Evolutionary conservation across 2,888 invertebrate species (phyloP).

Genomic region (Rotaria macrura): DNA sequence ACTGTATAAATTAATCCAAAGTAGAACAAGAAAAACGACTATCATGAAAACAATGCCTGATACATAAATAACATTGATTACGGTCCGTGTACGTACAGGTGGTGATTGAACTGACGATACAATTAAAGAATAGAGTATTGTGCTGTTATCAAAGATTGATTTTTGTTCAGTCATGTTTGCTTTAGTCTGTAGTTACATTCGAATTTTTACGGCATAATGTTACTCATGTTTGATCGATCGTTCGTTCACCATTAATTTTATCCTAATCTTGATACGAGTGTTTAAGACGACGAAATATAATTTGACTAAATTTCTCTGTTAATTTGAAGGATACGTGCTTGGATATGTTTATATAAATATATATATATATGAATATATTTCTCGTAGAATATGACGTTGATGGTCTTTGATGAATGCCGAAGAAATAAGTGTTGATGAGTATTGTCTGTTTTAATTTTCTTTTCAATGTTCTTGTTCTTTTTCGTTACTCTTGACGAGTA

Average conservation of each 20-base stretch:
- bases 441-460: neutral
- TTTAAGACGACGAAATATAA: neutral
- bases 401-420: neutral
- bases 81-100: neutral
- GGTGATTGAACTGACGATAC: neutral
- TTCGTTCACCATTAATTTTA: neutral
- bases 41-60: constrained; percentile 1
- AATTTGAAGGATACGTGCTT: no score
- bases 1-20: neutral
- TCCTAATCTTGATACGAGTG: neutral
- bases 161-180: neutral
- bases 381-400: neutral
- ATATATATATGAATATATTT: no score
- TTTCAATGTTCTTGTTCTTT: neutral
- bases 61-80: constrained; percentile 3
- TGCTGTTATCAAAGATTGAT: neutral
- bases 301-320: no score
- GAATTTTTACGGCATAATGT: neutral
- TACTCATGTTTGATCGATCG: neutral
- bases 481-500: neutral
- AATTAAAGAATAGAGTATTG: neutral
- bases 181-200: neutral
- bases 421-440: neutral
- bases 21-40: neutral
- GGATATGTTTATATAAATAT: no score